phyloP scores from a whole-genome alignment of 2,888 invertebrate genomes.

The Julus scandinavius region DNA sequence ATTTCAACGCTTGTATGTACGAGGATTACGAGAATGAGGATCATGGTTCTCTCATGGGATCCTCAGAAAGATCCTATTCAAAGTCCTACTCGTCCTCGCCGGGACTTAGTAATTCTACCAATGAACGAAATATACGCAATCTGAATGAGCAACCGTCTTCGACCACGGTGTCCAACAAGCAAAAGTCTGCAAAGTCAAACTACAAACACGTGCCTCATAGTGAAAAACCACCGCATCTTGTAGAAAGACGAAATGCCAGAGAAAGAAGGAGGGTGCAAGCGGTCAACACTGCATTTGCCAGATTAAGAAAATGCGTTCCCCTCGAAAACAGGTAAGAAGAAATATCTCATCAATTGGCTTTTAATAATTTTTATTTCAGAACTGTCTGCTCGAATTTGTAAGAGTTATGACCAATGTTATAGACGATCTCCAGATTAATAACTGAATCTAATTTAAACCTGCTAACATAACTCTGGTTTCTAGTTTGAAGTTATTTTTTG shows the following conservation, averaged over 20 bases:
- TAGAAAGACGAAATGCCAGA: conserved; percentile 72
- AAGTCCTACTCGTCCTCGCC: conserved; percentile 33
- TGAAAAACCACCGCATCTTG: conserved; percentile 72
- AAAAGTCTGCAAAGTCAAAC: conserved; percentile 54
- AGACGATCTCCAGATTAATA: no score
- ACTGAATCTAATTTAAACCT: no score
- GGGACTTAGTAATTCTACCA: neutral
- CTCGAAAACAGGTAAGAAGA: conserved; percentile 67
- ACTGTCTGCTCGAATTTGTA: no score
- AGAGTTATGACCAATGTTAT: no score
- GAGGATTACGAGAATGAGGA: conserved; percentile 54
- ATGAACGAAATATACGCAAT: conserved; percentile 22
- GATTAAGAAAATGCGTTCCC: conserved; percentile 72
- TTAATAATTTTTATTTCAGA: neutral
- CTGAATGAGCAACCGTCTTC: conserved; percentile 40
- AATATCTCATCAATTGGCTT: neutral
- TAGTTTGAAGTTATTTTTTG: no score
- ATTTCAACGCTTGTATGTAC: conserved; percentile 55
- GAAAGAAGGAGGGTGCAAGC: conserved; percentile 74
- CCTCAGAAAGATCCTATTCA: neutral
- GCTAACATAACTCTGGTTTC: no score
- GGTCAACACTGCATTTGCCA: conserved; percentile 73
- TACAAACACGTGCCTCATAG: conserved; percentile 60
- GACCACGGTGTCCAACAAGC: conserved; percentile 36
- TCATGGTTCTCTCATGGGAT: neutral